Base-by-base conservation (phyloP, 2,888 invertebrate species). In the Trypoxylon attenuatum region DNA sequence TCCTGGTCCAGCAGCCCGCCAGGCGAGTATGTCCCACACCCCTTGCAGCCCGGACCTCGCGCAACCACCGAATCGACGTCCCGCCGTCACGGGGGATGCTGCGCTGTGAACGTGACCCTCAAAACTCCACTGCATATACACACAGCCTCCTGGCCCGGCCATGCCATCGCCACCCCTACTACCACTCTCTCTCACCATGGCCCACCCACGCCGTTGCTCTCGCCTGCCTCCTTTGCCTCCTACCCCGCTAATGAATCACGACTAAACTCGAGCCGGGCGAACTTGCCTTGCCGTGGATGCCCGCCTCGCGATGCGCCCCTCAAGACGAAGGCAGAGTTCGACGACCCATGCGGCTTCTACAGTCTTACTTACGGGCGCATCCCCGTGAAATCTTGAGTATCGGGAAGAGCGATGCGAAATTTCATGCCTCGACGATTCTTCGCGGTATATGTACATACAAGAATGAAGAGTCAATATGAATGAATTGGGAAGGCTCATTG, bases 81-180 rank as follows among this genome's bases (percentile, higher is more conserved):
- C n/a, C 74, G 71, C 52, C 77, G 74, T 69, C 73, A 76, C 74
- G 75, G 69, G 76, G 77, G 82, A 84, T 81, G 81, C 83, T 81
- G 84, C 78, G 80, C 81, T 83, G 80, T 86, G 86, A 87, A 87
- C 86, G 86, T 87, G 86, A 87, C 86, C 86, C 86, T 86, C 86
- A 86, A 86, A 86, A 84, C 82, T 80, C 69, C 77, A 59, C 72
- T 79, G 72, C 78, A 13, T 13, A 77, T 76, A 64, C 76, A 72
- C 75, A 77, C 76, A 62, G 62, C 61, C 70, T n/a, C n/a, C n/a
- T n/a, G 62, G 47, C 54, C 46, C 53, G 18, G 22, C 38, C 16
- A 27, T 19, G 10, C 16, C 27, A n/a, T 18, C 33, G 33, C n/a
- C 33, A 13, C 33, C 33, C n/a, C 10, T 33, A 13, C 33, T 13